A percentile compares a stretch with the other conserved stretches of the same genome.
phyloP scores from a whole-genome alignment of 2,797 vertebrate genomes.

The Malurus splendens region DNA sequence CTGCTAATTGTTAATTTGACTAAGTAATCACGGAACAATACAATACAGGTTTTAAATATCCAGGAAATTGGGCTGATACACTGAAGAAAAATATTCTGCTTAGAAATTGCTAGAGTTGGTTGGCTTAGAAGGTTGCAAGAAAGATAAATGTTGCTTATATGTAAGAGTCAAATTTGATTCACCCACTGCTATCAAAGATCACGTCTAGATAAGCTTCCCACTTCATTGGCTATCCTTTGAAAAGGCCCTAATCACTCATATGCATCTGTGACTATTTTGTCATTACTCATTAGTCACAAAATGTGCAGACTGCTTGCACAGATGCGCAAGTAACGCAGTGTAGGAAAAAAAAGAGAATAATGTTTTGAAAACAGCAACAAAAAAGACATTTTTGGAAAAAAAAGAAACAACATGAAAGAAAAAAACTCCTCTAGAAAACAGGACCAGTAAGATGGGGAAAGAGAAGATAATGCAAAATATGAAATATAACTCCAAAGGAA shows the following conservation, averaged over 20 bases:
- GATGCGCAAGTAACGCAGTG: background rate
- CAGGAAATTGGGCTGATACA: background rate
- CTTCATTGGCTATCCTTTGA: background rate
- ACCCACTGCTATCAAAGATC: background rate
- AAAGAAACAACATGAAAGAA: background rate
- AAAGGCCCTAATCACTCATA: background rate
- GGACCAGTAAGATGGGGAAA: background rate
- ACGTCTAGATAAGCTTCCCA: background rate
- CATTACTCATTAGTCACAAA: constrained; percentile 1
- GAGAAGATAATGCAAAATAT: background rate
- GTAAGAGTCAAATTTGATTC: background rate
- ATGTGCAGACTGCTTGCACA: background rate
- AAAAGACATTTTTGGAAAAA: background rate
- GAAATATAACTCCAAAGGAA: background rate
- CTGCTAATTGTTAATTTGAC: background rate
- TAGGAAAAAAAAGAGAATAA: background rate
- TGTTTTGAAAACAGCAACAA: background rate
- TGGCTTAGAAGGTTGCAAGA: background rate
- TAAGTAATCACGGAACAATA: background rate
- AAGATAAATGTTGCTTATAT: background rate
- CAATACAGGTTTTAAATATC: background rate
- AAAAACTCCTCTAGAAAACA: background rate
- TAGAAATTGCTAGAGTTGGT: background rate
- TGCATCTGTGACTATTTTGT: background rate
- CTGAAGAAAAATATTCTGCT: background rate